A percentile compares a stretch with the other conserved stretches of the same genome.
These are phyloP conservation scores for Suricata suricatta DNA, from an alignment of 2,113 vertebrate species.

Conservation along the genomic window DNA sequence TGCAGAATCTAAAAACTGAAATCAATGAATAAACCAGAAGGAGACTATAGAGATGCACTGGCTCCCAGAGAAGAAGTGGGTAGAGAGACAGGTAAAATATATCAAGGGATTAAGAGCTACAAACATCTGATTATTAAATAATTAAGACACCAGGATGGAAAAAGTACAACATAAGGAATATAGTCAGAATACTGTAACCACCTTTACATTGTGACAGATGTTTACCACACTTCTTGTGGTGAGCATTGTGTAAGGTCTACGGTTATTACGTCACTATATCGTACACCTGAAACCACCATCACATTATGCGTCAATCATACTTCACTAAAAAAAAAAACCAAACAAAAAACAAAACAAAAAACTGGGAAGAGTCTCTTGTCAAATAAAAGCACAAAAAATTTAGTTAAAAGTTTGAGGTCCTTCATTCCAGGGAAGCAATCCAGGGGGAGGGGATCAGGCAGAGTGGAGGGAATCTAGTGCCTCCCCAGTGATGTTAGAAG, in stretches of 20 bases:
- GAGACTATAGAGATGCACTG: neutral
- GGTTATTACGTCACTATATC: neutral
- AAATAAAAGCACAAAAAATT: neutral
- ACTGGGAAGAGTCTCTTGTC: neutral
- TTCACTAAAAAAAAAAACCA: neutral
- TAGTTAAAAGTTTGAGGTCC: neutral
- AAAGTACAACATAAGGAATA: neutral
- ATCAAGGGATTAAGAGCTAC: neutral
- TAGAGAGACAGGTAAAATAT: neutral
- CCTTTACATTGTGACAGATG: neutral
- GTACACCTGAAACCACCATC: neutral
- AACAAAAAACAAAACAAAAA: neutral
- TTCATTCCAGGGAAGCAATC: neutral
- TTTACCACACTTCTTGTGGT: neutral
- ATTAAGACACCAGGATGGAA: neutral
- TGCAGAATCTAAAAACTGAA: neutral
- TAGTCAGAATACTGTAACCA: neutral
- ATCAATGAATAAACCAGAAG: neutral
- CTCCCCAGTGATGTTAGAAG: neutral
- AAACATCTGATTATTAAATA: neutral
- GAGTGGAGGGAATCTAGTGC: neutral
- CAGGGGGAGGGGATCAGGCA: neutral
- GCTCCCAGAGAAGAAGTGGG: neutral
- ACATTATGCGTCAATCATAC: neutral
- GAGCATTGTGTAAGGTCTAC: neutral